Evolutionary conservation across 53 echinoderm and acorn worm genomes (phyloP), one percentile per base, ranked within the genome.

Genomic region (Antedon mediterranea): DNA sequence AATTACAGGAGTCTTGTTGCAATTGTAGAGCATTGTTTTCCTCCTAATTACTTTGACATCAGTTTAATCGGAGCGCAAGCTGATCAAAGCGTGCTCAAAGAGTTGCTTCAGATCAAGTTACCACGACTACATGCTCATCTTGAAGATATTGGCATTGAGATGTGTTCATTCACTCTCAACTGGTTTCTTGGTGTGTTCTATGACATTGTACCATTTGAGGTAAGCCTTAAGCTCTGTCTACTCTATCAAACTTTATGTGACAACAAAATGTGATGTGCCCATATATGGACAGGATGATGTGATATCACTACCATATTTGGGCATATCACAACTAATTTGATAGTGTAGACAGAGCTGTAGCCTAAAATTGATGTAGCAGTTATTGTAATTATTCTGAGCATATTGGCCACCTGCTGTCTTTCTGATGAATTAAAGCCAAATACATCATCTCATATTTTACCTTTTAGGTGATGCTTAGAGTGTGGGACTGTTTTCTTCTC

Each of bases 131-230:
- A 97, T 27, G 81, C 87, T 29, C 97, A 97, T 73, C 89, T 97
- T 31, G 88, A 91, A 72, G 91, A 91, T 42, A 88, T 97, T n/a
- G 97, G 91, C 18, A 92, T 97, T 32, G 97, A 97, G 82, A 89
- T 97, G 89, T 97, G 89, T 76, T 91, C 97, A 18, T 91, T 97
- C 84, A 97, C 97, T 0, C 90, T 97, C 57, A 97, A 97, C 84
- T 97, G 97, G 97, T 97, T 97, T 81, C 86, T 97, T 34, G 92
- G 90, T 34, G 90, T 97, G 79, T 97, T 90, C 86, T 97, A 92
- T 82, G 92, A 97, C 76, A 89, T 88, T 18, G 92, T 97, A 30
- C 97, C 97, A 29, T 97, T 97, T 74, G 83, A 86, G 76, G 97
- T 97, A 72, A 57, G 57, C 23, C 11, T 15, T 11, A 11, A 57